phyloP scores from a whole-genome alignment of 2,797 vertebrate species.

The Neoniphon sammara region DNA sequence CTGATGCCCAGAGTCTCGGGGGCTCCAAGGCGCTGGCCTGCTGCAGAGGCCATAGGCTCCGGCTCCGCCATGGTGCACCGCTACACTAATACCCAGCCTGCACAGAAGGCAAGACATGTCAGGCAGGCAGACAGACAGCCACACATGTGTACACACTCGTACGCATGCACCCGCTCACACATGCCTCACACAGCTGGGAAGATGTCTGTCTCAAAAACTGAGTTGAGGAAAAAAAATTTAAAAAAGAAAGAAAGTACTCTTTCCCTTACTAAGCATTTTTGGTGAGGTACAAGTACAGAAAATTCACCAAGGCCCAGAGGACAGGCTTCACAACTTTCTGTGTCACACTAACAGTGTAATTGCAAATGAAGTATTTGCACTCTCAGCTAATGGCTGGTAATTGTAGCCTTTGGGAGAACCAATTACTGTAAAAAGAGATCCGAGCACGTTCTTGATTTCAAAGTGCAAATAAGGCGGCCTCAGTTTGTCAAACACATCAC shows the following conservation, averaged over 20 bases:
- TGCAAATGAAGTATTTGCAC: constrained; percentile 72
- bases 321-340: constrained; percentile 43
- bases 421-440: constrained; percentile 60
- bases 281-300: constrained; percentile 19
- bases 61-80: constrained; percentile 89
- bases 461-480: constrained; percentile 42
- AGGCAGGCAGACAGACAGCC: constrained; percentile 16
- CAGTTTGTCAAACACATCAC: constrained; percentile 63
- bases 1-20: constrained; percentile 96
- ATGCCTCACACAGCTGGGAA: background rate
- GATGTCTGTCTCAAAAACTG: constrained; percentile 6
- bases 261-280: constrained; percentile 13
- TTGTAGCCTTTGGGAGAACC: constrained; percentile 70
- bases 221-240: too few relatives aligned
- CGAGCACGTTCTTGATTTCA: constrained; percentile 61
- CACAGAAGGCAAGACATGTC: constrained; percentile 29
- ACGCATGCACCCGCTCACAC: background rate
- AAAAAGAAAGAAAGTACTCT: background rate
- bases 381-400: constrained; percentile 72
- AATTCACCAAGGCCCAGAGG: constrained; percentile 29
- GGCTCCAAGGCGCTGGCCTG: constrained; percentile 91
- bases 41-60: constrained; percentile 86
- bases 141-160: background rate
- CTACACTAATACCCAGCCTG: constrained; percentile 65
- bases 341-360: constrained; percentile 59